Evolutionary conservation across 30 jellyfish, hydroid and myxozoan genomes (phyloP).

Genomic region (Cassiopea xamachana): DNA sequence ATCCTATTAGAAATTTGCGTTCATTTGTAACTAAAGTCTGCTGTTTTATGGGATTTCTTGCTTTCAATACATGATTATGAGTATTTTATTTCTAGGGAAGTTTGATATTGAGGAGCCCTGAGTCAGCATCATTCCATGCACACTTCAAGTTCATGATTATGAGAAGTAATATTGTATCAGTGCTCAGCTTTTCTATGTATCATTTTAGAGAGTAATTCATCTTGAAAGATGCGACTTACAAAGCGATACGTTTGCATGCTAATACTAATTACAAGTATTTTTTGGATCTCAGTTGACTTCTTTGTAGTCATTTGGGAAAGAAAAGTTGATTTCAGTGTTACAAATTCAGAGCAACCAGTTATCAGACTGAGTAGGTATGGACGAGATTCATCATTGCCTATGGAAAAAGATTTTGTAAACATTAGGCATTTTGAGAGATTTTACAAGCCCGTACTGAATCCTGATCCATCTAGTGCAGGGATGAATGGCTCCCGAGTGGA

Average conservation of each 20-base stretch:
- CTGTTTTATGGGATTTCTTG: no score
- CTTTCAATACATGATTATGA: no score
- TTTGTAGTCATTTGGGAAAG: slow-evolving; percentile 82
- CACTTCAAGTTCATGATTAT: no score
- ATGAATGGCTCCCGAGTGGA: slow-evolving; percentile 93
- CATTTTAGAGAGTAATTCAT: no score
- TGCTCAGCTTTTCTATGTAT: no score
- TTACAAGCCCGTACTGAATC: slow-evolving; percentile 65
- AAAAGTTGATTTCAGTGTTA: slow-evolving; percentile 58
- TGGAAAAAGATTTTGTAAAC: slow-evolving; percentile 61
- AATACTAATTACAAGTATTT: slow-evolving; percentile 78
- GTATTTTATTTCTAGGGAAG: no score
- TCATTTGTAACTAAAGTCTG: no score
- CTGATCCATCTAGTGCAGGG: slow-evolving; percentile 86
- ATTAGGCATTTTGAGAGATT: slow-evolving; percentile 76
- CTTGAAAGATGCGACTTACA: slow-evolving; percentile 82
- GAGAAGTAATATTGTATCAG: no score
- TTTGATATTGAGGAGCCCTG: no score
- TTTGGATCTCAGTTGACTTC: slow-evolving; percentile 91
- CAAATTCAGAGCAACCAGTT: slow-evolving; percentile 77
- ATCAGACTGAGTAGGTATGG: slow-evolving; percentile 67
- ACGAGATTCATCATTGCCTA: slow-evolving; percentile 58
- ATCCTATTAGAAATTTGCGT: no score
- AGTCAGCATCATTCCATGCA: no score
- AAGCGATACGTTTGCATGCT: slow-evolving; percentile 88